These are phyloP conservation scores for Panulirus ornatus DNA, from an alignment of 1,140 invertebrate genomes.

Conservation along the genomic window DNA sequence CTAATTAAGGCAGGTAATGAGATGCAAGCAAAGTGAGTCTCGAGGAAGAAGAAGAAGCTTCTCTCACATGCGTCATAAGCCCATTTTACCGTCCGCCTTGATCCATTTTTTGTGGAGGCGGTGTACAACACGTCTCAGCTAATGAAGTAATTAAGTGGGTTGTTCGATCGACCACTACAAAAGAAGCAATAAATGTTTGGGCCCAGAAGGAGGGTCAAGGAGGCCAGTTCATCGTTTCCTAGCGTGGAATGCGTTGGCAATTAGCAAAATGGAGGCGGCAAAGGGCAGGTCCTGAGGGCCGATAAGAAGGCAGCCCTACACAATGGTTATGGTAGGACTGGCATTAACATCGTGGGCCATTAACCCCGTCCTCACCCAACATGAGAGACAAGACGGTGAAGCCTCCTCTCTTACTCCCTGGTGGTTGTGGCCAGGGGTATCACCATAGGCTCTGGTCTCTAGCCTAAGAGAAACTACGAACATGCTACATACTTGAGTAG, in stretches of 20 bases:
- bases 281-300: not conserved
- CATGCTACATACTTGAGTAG: too few relatives aligned
- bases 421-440: too few relatives aligned
- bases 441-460: too few relatives aligned
- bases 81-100: not conserved
- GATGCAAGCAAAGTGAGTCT: slow-evolving; percentile 46
- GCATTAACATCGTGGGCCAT: too few relatives aligned
- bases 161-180: slow-evolving; percentile 18
- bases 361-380: too few relatives aligned
- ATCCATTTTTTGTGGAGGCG: slow-evolving; percentile 30
- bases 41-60: slow-evolving; percentile 24
- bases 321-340: too few relatives aligned
- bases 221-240: not conserved
- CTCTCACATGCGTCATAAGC: slow-evolving; percentile 23
- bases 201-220: not conserved
- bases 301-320: too few relatives aligned
- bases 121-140: slow-evolving; percentile 29
- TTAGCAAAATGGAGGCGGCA: not conserved
- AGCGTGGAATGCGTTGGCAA: not conserved
- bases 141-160: slow-evolving; percentile 62
- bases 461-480: too few relatives aligned
- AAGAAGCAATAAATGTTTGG: slow-evolving; percentile 42
- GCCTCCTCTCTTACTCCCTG: too few relatives aligned
- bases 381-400: too few relatives aligned
- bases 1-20: slow-evolving; percentile 51